Percentiles rank a stretch among this genome's conserved stretches.
These are phyloP conservation scores for Conomelus anceps DNA, from an alignment of 2,888 invertebrate genomes.

Conservation along the genomic window DNA sequence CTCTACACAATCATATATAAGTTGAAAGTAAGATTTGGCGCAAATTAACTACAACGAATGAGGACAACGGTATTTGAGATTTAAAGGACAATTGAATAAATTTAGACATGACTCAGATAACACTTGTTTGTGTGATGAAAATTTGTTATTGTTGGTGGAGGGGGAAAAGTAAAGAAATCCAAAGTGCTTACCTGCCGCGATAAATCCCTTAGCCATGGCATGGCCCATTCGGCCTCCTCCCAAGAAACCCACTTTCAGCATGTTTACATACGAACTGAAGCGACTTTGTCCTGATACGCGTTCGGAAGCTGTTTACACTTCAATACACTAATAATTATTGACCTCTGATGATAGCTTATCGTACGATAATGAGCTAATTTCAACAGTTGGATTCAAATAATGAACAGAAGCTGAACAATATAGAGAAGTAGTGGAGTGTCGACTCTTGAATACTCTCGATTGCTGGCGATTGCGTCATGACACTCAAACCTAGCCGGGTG, in stretches of 20 bases:
- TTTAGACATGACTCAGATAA: neutral
- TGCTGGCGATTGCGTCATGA: neutral
- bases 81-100: neutral
- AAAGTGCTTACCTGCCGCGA: constrained; percentile 63
- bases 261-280: constrained; percentile 36
- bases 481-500: neutral
- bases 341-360: constrained; percentile 8
- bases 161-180: neutral
- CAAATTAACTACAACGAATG: neutral
- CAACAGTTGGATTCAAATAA: neutral
- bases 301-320: neutral
- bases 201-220: constrained; percentile 83
- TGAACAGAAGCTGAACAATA: neutral
- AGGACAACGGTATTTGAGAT: neutral
- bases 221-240: constrained; percentile 91
- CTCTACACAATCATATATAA: no score
- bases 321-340: neutral
- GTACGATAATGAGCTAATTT: neutral
- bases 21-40: neutral
- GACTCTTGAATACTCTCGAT: neutral
- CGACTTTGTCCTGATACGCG: constrained; percentile 7
- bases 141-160: neutral
- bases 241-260: constrained; percentile 78
- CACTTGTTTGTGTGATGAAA: constrained; percentile 2
- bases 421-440: neutral